Conservation (phyloP, 2,888 invertebrate species). For the Beris morrisii region DNA sequence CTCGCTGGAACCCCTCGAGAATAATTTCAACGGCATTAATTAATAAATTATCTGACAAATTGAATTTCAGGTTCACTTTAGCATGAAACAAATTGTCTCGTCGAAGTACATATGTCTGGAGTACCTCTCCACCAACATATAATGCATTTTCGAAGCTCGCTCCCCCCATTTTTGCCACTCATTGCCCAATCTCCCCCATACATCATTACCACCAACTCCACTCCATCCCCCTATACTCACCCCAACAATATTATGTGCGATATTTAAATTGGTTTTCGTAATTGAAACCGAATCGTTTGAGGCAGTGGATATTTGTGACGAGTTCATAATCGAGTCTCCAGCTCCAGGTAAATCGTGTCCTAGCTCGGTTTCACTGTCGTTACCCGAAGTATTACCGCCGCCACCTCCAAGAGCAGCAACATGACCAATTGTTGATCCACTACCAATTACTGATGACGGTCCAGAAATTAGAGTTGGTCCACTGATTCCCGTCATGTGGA, state of each 20-base stretch:
- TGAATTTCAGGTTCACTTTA: slow-evolving; percentile 32
- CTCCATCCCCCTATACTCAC: slow-evolving; percentile 40
- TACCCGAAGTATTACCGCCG: slow-evolving; percentile 38
- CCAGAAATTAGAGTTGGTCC: slow-evolving; percentile 47
- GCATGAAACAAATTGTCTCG: slow-evolving; percentile 33
- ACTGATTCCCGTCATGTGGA: slow-evolving; percentile 30
- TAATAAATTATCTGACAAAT: slow-evolving; percentile 28
- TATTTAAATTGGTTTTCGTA: slow-evolving; percentile 43
- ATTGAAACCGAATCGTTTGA: slow-evolving; percentile 51
- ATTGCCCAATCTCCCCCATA: too few species aligned
- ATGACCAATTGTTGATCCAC: slow-evolving; percentile 9
- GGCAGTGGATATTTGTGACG: slow-evolving; percentile 56
- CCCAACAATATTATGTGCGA: slow-evolving; percentile 46
- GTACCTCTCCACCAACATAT: too few species aligned
- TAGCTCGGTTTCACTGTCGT: slow-evolving; percentile 40
- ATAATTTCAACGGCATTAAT: not conserved
- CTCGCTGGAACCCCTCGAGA: too few species aligned
- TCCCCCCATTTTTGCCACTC: too few species aligned
- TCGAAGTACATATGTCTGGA: slow-evolving; percentile 8
- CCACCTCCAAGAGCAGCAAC: not conserved
- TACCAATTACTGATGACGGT: slow-evolving; percentile 38
- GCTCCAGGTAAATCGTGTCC: slow-evolving; percentile 38
- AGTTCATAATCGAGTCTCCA: slow-evolving; percentile 54
- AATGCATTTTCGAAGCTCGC: too few species aligned
- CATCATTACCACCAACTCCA: too few species aligned